A percentile compares a stretch with the other conserved stretches of the same genome.
These are phyloP conservation scores for Palythoa caribaeorum DNA, from an alignment of 92 coral and sea anemone species.

Conservation along the genomic window DNA sequence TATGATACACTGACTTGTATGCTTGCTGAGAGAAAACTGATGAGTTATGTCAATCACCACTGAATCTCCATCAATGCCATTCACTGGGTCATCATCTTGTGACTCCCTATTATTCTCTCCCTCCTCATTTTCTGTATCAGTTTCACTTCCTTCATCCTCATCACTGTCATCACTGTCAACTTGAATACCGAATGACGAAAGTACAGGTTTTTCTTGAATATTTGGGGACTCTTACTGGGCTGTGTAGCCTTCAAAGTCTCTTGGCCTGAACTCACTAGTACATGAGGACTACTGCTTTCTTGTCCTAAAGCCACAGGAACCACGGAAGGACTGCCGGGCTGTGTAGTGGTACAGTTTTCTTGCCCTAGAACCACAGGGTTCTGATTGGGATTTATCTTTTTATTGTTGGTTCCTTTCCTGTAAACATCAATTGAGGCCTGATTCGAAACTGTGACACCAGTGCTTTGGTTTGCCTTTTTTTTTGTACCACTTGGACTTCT, in stretches of 20 bases:
- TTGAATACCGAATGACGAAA: slow-evolving; percentile 42
- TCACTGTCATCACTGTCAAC: slow-evolving; percentile 43
- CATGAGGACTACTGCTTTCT: slow-evolving; percentile 26
- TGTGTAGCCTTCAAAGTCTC: no score
- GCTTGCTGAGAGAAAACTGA: slow-evolving; percentile 51
- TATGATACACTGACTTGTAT: slow-evolving; percentile 40
- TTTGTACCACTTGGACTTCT: slow-evolving; percentile 51
- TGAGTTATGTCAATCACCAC: slow-evolving; percentile 13
- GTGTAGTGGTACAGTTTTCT: slow-evolving; percentile 32
- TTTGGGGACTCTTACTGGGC: not conserved
- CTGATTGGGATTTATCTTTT: slow-evolving; percentile 38
- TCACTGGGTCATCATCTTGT: slow-evolving; percentile 21
- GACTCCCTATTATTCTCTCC: not conserved
- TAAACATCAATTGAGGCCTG: slow-evolving; percentile 47
- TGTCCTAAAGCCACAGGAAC: slow-evolving; percentile 28
- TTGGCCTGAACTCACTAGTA: no score
- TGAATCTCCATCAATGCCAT: not conserved
- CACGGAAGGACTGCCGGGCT: slow-evolving; percentile 40
- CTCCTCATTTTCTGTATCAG: slow-evolving; percentile 22
- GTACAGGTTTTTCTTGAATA: slow-evolving; percentile 46
- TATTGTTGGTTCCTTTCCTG: slow-evolving; percentile 48
- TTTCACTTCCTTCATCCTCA: slow-evolving; percentile 42
- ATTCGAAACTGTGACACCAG: not conserved
- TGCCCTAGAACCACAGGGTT: slow-evolving; percentile 38
- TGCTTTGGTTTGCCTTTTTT: not conserved